Evolutionary conservation across 2,113 vertebrate species (phyloP).

Genomic region (Dascyllus trimaculatus): DNA sequence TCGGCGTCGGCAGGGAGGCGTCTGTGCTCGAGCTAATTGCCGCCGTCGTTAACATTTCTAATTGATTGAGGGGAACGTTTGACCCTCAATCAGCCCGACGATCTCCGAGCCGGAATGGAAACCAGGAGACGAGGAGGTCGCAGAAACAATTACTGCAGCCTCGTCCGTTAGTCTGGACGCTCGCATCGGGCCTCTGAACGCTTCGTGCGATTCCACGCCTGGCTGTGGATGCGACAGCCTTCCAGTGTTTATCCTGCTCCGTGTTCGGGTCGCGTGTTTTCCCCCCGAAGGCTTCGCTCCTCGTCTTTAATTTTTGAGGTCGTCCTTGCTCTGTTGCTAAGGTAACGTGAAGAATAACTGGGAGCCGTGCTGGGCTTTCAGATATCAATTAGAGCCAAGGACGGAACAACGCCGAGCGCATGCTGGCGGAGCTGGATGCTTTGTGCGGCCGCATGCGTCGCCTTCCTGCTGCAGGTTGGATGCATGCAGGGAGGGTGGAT

Average conservation of each 20-base stretch:
- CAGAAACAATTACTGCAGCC: slow-evolving; percentile 23
- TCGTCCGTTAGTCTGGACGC: slow-evolving; percentile 66
- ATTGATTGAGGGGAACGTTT: slow-evolving; percentile 33
- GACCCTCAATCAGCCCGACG: slow-evolving; percentile 24
- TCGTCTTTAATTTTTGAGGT: slow-evolving; percentile 66
- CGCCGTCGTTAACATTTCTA: slow-evolving; percentile 39
- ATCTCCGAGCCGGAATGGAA: slow-evolving; percentile 16
- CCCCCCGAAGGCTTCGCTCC: slow-evolving; percentile 33
- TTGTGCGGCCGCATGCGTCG: neutral
- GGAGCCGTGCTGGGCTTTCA: slow-evolving; percentile 53
- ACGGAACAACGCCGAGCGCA: slow-evolving; percentile 24
- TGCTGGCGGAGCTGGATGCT: slow-evolving; percentile 13
- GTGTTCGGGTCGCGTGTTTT: neutral
- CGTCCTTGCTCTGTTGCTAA: slow-evolving; percentile 83
- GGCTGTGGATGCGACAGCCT: slow-evolving; percentile 66
- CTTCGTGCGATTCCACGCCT: slow-evolving; percentile 66
- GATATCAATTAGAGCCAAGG: slow-evolving; percentile 79
- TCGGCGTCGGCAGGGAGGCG: neutral
- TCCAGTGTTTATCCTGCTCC: slow-evolving; percentile 32
- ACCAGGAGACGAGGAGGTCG: neutral
- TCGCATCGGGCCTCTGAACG: slow-evolving; percentile 67
- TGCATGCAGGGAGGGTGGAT: slow-evolving; percentile 13
- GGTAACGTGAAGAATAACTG: slow-evolving; percentile 77
- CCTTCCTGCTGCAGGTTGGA: neutral
- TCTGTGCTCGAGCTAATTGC: slow-evolving; percentile 24